Evolutionary conservation across 1,140 invertebrate species (phyloP), one percentile per base, ranked within the genome.

Genomic region (Lucilia sericata): DNA sequence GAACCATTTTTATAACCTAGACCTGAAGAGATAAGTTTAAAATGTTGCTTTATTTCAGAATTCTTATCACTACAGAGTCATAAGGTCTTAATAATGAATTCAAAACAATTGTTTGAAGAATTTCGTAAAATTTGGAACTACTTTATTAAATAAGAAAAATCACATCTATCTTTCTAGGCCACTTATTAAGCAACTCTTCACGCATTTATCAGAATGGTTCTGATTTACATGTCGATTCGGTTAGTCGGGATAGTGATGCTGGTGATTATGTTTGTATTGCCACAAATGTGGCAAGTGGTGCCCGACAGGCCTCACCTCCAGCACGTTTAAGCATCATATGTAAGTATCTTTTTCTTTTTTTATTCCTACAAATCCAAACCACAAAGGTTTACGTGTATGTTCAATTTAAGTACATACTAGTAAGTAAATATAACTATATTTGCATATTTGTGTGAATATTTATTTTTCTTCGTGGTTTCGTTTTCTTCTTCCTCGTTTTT

Each of bases 241-340:
- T 89, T 85, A 85, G 86, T 76, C 88, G 88, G 21, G 84, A 80
- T 60, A 86, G 85, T 74, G 89, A 91, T 88, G 87, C 85, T 47
- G 89, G 89, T 25, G 88, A 89, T 84, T 91, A 89, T 85, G 88
- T 90, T 81, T 91, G 89, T 85, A 90, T 91, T 80, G 89, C 89
- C 42, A 89, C 88, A 82, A 91, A 86, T 84, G 84, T 86, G 83
- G 84, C 87, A 86, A 91, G 88, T 84, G 89, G 89, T 83, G 89
- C 89, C 84, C 87, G 89, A 80, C 87, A 89, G 86, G 89, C 89
- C 47, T 91, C 89, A 76, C 89, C 89, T 3, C 86, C 89, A 55
- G 89, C 89, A 47, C 87, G 87, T 83, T 86, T 91, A 84, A 90
- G 86, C 84, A 86, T 91, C 70, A 91, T 90, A 86, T 90, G 89